These are phyloP conservation scores for Bambusicola thoracicus DNA, from an alignment of 2,113 vertebrate genomes.

Conservation along the genomic window DNA sequence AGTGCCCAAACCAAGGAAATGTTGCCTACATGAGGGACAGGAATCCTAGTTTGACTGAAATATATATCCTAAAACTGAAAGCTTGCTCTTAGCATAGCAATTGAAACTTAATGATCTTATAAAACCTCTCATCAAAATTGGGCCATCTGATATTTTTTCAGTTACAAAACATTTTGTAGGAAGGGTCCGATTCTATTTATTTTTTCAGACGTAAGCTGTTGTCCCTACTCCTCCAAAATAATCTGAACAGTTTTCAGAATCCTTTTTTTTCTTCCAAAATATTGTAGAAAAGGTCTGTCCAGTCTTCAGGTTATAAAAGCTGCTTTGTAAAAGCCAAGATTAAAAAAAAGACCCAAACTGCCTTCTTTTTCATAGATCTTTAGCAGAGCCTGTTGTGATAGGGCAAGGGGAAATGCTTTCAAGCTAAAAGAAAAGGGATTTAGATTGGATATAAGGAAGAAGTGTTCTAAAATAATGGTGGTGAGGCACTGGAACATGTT, in stretches of 20 bases:
- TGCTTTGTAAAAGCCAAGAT: not conserved
- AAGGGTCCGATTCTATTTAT: not conserved
- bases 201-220: not conserved
- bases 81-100: not conserved
- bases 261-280: not conserved
- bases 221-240: not conserved
- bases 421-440: too few species aligned
- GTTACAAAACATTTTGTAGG: not conserved
- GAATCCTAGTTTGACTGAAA: not conserved
- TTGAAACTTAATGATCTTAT: not conserved
- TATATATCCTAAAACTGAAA: not conserved
- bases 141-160: not conserved
- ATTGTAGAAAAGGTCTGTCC: not conserved
- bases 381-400: too few species aligned
- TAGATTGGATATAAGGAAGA: too few species aligned
- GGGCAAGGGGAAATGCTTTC: too few species aligned
- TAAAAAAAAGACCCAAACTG: not conserved
- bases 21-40: not conserved
- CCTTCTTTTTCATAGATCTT: not conserved
- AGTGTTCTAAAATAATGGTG: too few species aligned
- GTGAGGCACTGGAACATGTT: too few species aligned
- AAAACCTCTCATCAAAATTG: not conserved
- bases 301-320: not conserved
- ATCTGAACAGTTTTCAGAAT: not conserved
- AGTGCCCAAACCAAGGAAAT: not conserved